A percentile compares a stretch with the other conserved stretches of the same genome.
Evolutionary conservation across 2,113 vertebrate genomes (phyloP).

Genomic region (Pluvianellus socialis): DNA sequence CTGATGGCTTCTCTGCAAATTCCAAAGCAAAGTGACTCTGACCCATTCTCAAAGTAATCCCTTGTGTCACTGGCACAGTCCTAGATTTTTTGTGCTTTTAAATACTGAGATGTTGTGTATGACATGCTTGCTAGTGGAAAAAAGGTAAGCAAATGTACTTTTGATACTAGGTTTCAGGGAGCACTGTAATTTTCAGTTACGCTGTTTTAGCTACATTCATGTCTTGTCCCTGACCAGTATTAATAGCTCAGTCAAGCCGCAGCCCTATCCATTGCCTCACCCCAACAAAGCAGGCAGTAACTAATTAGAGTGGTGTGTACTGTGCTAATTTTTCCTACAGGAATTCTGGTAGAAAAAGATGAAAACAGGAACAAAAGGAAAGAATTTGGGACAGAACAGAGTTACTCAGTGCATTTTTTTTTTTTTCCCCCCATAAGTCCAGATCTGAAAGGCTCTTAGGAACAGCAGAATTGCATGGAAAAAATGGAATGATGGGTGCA

Average conservation of each 20-base stretch:
- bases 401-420: neutral
- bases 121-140: neutral
- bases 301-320: neutral
- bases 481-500: neutral
- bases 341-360: neutral
- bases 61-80: neutral
- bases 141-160: neutral
- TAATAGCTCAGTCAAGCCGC: neutral
- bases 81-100: conserved; percentile 7
- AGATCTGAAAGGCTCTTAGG: neutral
- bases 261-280: neutral
- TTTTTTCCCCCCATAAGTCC: neutral
- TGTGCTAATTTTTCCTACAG: neutral
- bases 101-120: neutral
- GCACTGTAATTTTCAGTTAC: neutral
- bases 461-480: neutral
- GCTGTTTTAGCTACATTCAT: neutral
- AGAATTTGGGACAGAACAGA: neutral
- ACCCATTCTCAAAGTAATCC: neutral
- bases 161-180: neutral
- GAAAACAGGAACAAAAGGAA: neutral
- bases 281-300: neutral
- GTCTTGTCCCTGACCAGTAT: neutral
- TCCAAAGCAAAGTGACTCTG: neutral
- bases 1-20: neutral